Conservation (phyloP, 2,888 invertebrate species). For the Cepaea hortensis region DNA sequence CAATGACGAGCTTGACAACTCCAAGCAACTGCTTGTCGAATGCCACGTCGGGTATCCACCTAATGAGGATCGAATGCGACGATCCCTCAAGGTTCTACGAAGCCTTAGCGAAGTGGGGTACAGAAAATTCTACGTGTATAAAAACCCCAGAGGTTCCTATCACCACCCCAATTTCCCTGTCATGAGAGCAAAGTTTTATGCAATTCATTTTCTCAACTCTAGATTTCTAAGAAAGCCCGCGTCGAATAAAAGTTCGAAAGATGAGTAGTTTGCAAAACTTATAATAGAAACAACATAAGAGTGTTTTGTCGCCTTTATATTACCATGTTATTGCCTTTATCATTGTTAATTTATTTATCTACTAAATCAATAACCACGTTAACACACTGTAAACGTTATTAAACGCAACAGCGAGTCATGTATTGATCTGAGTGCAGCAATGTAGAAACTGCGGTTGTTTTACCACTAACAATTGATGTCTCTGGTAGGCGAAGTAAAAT, state of each 20-base stretch:
- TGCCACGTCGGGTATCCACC: constrained; percentile 35
- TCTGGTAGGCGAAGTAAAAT: no score
- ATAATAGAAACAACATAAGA: no score
- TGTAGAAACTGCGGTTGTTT: no score
- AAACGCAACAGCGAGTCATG: no score
- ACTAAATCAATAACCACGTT: no score
- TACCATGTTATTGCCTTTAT: no score
- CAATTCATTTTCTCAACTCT: constrained; percentile 41
- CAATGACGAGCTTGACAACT: constrained; percentile 22
- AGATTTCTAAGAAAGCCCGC: neutral
- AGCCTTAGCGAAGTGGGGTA: constrained; percentile 28
- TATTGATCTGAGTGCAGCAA: no score
- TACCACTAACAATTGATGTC: no score
- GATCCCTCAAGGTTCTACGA: constrained; percentile 1
- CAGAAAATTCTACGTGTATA: constrained; percentile 44
- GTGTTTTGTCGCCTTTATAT: no score
- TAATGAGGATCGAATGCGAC: constrained; percentile 10
- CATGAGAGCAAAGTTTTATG: constrained; percentile 25
- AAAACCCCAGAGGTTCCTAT: constrained; percentile 39
- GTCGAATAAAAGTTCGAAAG: neutral
- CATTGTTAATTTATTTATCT: no score
- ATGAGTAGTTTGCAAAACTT: no score
- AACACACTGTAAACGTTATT: no score
- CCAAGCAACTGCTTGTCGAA: constrained; percentile 36
- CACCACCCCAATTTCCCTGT: constrained; percentile 46